phyloP scores from a whole-genome alignment of 2,888 invertebrate genomes.

The Amphipyra tragopoginis region DNA sequence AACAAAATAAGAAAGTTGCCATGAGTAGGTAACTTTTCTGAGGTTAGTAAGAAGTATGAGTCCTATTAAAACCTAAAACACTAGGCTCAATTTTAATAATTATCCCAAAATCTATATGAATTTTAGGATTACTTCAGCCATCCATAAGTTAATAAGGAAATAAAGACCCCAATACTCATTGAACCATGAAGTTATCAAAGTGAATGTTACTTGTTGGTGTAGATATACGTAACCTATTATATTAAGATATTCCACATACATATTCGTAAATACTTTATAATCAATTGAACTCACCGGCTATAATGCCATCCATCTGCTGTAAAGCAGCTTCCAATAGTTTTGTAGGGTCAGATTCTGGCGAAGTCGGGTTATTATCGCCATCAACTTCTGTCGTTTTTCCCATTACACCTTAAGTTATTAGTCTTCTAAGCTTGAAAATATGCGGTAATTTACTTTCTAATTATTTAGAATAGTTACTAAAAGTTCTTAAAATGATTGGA shows the following conservation, averaged over 20 bases:
- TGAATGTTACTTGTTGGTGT: slow-evolving; percentile 23
- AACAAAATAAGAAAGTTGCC: not conserved
- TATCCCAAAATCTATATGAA: not conserved
- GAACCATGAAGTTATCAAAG: slow-evolving; percentile 68
- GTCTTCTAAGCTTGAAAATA: slow-evolving; percentile 23
- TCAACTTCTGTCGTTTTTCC: slow-evolving; percentile 85
- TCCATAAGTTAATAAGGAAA: slow-evolving; percentile 53
- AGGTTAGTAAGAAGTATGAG: slow-evolving; percentile 25
- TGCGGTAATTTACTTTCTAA: slow-evolving; percentile 28
- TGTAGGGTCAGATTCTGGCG: slow-evolving; percentile 95
- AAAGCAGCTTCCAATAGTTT: slow-evolving; percentile 96
- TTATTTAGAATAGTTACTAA: slow-evolving; percentile 22
- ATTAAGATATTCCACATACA: not conserved
- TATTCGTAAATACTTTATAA: not conserved
- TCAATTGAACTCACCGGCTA: slow-evolving; percentile 91
- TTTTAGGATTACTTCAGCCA: slow-evolving; percentile 8
- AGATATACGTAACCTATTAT: slow-evolving; percentile 5
- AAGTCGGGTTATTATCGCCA: slow-evolving; percentile 87
- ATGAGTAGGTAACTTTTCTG: not conserved
- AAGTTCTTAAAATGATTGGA: slow-evolving; percentile 58
- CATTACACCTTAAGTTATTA: slow-evolving; percentile 73
- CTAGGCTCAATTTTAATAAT: not conserved
- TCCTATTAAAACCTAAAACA: not conserved
- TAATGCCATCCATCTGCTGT: slow-evolving; percentile 96
- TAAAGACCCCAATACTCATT: slow-evolving; percentile 69